Conservation (phyloP, 2,113 vertebrate species). For the Euleptes europaea region DNA sequence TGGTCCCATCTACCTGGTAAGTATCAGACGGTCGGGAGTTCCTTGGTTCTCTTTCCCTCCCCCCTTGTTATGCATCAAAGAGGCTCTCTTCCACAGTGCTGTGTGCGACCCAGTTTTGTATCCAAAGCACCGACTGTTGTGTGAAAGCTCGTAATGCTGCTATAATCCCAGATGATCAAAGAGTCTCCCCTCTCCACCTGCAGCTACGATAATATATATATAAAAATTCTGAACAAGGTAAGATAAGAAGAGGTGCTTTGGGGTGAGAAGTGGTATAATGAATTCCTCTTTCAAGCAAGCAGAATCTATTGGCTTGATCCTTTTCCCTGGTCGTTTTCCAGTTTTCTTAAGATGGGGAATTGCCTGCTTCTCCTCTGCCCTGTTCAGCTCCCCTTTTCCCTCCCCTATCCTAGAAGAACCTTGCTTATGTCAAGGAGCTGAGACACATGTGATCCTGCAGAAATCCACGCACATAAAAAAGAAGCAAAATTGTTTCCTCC, state of each 20-base stretch:
- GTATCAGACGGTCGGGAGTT: fast-evolving
- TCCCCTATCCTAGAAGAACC: fast-evolving
- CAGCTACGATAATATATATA: neutral
- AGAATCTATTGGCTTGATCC: neutral
- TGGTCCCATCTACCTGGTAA: fast-evolving
- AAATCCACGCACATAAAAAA: neutral
- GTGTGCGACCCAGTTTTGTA: conserved; percentile 18
- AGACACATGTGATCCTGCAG: neutral
- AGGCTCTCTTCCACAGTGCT: fast-evolving
- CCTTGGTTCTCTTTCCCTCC: neutral
- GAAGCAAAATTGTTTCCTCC: fast-evolving
- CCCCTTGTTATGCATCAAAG: neutral
- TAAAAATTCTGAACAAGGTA: fast-evolving
- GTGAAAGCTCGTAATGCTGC: neutral
- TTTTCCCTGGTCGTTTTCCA: neutral
- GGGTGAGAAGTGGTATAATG: neutral
- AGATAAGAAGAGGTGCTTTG: neutral
- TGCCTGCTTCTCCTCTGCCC: neutral
- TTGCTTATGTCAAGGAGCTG: neutral
- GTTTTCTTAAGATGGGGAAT: conserved; percentile 45
- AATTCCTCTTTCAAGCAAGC: neutral
- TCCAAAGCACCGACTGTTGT: conserved; percentile 23
- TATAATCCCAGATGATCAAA: neutral
- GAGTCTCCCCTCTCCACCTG: conserved; percentile 13
- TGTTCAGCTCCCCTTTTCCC: neutral